Conservation (phyloP, 2,113 vertebrate species). For the Mirza zaza region DNA sequence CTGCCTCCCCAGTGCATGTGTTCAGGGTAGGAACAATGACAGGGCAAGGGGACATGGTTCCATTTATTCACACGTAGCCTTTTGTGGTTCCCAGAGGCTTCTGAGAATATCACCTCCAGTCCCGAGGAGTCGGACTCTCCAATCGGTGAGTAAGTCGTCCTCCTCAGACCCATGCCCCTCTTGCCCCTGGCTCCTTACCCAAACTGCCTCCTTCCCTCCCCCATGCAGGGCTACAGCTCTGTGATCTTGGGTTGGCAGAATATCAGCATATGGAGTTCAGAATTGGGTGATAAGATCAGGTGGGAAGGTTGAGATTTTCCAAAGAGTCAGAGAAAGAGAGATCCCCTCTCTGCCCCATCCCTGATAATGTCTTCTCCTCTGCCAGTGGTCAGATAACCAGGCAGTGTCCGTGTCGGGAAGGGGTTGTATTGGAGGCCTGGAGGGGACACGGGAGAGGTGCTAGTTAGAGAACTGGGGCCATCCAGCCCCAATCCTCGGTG, state of each 20-base stretch:
- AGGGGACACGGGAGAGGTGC: accelerated
- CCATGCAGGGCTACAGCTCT: accelerated
- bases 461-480: neutral
- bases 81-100: conserved; percentile 18
- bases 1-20: neutral
- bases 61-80: neutral
- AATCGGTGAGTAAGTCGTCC: conserved; percentile 19
- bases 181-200: neutral
- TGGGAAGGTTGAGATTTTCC: neutral
- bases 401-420: no score
- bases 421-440: neutral
- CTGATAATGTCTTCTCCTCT: neutral
- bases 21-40: neutral
- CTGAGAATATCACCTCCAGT: neutral
- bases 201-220: neutral
- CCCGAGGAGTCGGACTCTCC: neutral
- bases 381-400: no score
- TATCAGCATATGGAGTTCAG: neutral
- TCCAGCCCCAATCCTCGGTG: neutral
- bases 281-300: neutral
- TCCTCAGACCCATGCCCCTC: neutral
- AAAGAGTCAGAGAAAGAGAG: neutral
- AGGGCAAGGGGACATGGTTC: neutral
- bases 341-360: no score
- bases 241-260: neutral